A percentile compares a stretch with the other conserved stretches of the same genome.
These are phyloP conservation scores for Rostratula benghalensis DNA, from an alignment of 2,113 vertebrate species.

Conservation along the genomic window DNA sequence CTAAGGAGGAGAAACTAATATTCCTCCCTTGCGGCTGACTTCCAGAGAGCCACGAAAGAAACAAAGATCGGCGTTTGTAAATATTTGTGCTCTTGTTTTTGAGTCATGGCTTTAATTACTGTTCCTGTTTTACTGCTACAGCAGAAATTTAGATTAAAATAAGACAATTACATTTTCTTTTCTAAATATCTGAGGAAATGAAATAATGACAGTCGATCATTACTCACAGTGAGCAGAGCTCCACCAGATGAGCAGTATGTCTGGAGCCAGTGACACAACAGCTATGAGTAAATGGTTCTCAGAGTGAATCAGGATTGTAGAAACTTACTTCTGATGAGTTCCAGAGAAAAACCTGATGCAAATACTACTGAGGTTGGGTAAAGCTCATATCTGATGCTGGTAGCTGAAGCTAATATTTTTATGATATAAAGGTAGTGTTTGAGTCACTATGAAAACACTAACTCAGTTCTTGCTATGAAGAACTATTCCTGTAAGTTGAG, in stretches of 20 bases:
- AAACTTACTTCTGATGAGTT: background rate
- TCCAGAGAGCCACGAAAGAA: slow-evolving; percentile 3
- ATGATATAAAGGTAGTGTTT: background rate
- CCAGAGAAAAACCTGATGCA: background rate
- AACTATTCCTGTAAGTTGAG: background rate
- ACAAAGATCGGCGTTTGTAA: background rate
- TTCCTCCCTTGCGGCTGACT: background rate
- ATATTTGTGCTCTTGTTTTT: background rate
- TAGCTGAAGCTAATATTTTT: background rate
- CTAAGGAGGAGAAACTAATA: background rate
- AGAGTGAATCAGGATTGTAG: background rate
- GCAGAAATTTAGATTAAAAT: slow-evolving; percentile 38
- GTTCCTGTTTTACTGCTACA: slow-evolving; percentile 32
- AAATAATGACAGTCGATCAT: slow-evolving; percentile 32
- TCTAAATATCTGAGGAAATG: slow-evolving; percentile 32
- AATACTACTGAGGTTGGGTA: background rate
- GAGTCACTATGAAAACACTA: background rate
- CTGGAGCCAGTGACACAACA: slow-evolving; percentile 5
- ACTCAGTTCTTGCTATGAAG: background rate
- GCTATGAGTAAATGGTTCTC: background rate
- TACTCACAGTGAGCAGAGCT: background rate
- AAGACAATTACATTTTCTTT: slow-evolving; percentile 40
- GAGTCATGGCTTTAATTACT: slow-evolving; percentile 34
- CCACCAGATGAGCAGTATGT: background rate
- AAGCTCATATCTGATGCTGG: background rate